These are phyloP conservation scores for Hydropsyche betteni DNA, from an alignment of 2,888 invertebrate genomes.

Conservation along the genomic window DNA sequence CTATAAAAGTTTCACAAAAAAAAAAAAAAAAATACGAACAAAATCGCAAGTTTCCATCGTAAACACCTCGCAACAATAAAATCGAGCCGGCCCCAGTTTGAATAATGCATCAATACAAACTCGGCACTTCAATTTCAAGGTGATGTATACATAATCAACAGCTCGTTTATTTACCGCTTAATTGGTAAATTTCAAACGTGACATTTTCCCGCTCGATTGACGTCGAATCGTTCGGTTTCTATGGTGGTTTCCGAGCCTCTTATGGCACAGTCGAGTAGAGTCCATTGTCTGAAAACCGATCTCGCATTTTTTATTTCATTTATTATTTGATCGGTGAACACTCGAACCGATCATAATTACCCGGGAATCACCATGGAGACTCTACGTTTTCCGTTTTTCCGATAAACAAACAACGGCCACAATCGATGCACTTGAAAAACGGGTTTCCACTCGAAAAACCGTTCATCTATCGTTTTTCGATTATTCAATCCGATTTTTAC, in stretches of 20 bases:
- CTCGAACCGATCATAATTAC: slow-evolving; percentile 37
- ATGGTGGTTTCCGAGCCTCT: slow-evolving; percentile 14
- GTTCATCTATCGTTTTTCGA: no score
- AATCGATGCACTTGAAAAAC: neutral
- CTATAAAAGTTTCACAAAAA: no score
- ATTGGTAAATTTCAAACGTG: neutral
- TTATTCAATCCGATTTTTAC: no score
- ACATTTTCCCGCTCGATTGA: neutral
- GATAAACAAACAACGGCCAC: slow-evolving; percentile 2
- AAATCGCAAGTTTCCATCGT: no score
- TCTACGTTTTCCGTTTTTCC: slow-evolving; percentile 15
- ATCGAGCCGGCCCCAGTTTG: no score
- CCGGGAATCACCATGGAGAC: slow-evolving; percentile 19
- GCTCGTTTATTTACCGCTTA: no score
- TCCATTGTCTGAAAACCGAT: slow-evolving; percentile 21
- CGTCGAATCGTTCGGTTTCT: neutral
- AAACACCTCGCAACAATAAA: no score
- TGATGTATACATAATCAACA: no score
- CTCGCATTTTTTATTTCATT: slow-evolving; percentile 9
- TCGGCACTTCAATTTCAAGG: no score
- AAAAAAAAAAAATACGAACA: no score
- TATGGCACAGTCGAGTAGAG: slow-evolving; percentile 20
- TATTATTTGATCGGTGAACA: slow-evolving; percentile 31
- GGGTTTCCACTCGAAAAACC: no score
- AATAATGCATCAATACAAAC: no score